phyloP scores from a whole-genome alignment of 2,113 vertebrate species.

The Recurvirostra avosetta region DNA sequence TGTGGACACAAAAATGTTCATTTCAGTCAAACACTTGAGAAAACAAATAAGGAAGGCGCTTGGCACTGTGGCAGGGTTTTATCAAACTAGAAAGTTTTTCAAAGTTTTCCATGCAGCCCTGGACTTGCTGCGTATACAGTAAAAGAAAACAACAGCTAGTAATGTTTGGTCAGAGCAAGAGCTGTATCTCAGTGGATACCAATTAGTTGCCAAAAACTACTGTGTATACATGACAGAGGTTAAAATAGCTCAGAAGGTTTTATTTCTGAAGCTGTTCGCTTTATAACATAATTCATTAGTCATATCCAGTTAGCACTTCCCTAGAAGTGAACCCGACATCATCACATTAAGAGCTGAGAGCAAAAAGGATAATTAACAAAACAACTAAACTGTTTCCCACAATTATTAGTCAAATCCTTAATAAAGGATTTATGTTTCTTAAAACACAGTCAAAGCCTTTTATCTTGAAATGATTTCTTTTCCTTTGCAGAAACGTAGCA shows the following conservation, averaged over 20 bases:
- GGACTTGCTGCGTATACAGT: background rate
- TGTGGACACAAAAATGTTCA: background rate
- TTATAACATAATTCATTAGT: constrained; percentile 44
- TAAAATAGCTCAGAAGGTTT: constrained; percentile 46
- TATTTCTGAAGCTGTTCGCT: constrained; percentile 41
- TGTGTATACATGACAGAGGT: constrained; percentile 41
- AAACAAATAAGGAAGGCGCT: background rate
- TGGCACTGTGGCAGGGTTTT: background rate
- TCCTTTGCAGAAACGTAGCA: background rate
- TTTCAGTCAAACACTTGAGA: background rate
- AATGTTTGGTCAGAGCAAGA: background rate
- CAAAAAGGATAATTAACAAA: constrained; percentile 45
- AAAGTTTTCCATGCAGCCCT: background rate
- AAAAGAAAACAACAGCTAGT: background rate
- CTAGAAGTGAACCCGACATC: constrained; percentile 18
- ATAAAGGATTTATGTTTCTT: constrained; percentile 18
- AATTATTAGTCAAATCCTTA: constrained; percentile 61
- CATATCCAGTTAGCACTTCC: constrained; percentile 46
- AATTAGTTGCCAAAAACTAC: constrained; percentile 24
- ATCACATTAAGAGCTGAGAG: background rate
- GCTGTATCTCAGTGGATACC: background rate
- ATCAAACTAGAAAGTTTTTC: background rate
- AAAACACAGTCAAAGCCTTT: constrained; percentile 32
- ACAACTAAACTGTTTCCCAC: constrained; percentile 27
- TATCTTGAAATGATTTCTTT: background rate